Evolutionary conservation across 64 coral and sea anemone species (phyloP).

Genomic region (Astreopora myriophthalma): DNA sequence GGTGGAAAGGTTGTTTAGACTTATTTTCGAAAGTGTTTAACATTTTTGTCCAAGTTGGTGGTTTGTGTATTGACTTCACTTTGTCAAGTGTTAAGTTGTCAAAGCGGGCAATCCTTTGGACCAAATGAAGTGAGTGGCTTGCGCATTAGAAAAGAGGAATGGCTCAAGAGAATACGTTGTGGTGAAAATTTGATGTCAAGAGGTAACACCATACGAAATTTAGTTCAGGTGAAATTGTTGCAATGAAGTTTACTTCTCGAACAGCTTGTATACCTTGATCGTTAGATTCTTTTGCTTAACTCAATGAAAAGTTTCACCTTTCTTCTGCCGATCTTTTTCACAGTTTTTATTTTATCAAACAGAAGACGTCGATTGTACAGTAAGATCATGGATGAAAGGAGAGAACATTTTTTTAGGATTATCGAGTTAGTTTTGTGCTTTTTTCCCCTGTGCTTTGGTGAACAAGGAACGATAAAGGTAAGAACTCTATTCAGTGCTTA

Average conservation of each 20-base stretch:
- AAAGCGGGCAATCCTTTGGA: not conserved
- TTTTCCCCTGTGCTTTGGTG: not conserved
- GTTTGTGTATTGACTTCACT: not conserved
- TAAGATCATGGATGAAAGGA: not conserved
- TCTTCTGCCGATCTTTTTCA: not conserved
- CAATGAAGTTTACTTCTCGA: not conserved
- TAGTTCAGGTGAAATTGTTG: not conserved
- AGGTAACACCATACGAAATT: not conserved
- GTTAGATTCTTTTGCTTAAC: not conserved
- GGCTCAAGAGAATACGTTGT: not conserved
- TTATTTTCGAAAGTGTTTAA: constrained; percentile 15
- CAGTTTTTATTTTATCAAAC: not conserved
- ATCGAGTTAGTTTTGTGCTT: not conserved
- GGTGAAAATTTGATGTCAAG: not conserved
- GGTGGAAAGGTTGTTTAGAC: not conserved
- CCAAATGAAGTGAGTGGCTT: too few relatives aligned
- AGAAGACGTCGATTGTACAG: not conserved
- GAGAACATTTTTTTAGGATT: constrained; percentile 4
- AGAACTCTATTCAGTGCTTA: not conserved
- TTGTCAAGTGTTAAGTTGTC: not conserved
- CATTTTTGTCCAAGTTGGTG: not conserved
- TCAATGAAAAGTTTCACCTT: not conserved
- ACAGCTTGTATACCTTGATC: not conserved
- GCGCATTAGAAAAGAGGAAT: too few relatives aligned
- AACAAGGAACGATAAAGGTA: not conserved